phyloP scores from a whole-genome alignment of 2,113 vertebrate genomes.

The Morone chrysops region DNA sequence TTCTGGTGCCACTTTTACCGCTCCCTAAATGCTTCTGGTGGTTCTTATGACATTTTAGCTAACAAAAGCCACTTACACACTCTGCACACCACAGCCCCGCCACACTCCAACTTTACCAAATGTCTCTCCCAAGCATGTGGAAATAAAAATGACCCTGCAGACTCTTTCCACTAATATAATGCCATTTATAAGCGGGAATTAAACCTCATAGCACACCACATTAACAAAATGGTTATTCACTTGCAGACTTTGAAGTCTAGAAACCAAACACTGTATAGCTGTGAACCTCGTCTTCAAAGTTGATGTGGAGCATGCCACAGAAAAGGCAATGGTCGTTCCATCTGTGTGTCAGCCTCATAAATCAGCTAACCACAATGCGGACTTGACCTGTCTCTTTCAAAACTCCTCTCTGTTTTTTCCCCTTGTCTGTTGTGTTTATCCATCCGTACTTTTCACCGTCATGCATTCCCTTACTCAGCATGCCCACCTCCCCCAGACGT shows the following conservation, averaged over 20 bases:
- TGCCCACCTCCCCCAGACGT: constrained; percentile 52
- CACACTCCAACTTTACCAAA: constrained; percentile 50
- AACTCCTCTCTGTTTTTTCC: constrained; percentile 9
- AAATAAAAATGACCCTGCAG: constrained; percentile 54
- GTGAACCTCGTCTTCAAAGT: constrained; percentile 64
- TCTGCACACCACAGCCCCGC: constrained; percentile 24
- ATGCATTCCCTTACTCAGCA: constrained; percentile 55
- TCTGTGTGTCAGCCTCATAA: constrained; percentile 45
- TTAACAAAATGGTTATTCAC: constrained; percentile 61
- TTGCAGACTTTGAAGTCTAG: constrained; percentile 57
- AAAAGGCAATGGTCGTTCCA: constrained; percentile 49
- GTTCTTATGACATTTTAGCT: constrained; percentile 61
- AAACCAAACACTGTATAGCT: constrained; percentile 29
- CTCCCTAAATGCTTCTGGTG: constrained; percentile 69
- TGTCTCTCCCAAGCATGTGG: constrained; percentile 39
- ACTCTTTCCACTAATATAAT: constrained; percentile 63
- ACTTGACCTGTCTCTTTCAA: constrained; percentile 51
- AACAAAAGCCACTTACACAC: constrained; percentile 68
- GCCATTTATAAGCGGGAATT: constrained; percentile 71
- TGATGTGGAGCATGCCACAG: constrained; percentile 23
- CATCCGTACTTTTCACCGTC: constrained; percentile 39
- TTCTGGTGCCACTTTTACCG: constrained; percentile 70
- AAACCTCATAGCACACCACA: constrained; percentile 44
- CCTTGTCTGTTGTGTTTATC: constrained; percentile 55
- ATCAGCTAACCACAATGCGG: constrained; percentile 47